These are phyloP conservation scores for Drosophila ercepeae DNA, from an alignment of 1,140 invertebrate species.

Conservation along the genomic window DNA sequence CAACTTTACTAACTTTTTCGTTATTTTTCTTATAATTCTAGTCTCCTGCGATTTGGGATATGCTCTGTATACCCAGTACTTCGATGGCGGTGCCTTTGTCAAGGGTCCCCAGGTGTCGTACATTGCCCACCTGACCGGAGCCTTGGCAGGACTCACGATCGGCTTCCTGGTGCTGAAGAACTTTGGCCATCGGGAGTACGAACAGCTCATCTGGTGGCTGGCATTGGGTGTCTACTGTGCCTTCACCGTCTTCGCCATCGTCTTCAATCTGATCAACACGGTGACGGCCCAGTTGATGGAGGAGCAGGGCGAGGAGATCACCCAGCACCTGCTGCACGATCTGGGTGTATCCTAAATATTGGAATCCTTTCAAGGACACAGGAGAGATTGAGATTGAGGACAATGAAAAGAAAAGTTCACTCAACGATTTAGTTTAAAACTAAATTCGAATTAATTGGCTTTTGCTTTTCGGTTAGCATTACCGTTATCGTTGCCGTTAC, in stretches of 20 bases:
- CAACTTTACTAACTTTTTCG: constrained; percentile 16
- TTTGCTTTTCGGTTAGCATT: constrained; percentile 65
- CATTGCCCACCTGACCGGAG: constrained; percentile 96
- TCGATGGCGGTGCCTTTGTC: constrained; percentile 86
- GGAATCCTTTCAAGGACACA: constrained; percentile 1
- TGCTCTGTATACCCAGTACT: constrained; percentile 96
- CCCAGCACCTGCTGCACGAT: constrained; percentile 83
- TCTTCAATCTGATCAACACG: constrained; percentile 95
- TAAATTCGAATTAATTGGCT: constrained; percentile 74
- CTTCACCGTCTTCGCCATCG: constrained; percentile 95
- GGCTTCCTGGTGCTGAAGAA: constrained; percentile 97
- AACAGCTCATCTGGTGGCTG: constrained; percentile 97
- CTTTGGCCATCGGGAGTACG: constrained; percentile 96
- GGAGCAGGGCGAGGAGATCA: constrained; percentile 82
- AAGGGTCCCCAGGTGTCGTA: constrained; percentile 93
- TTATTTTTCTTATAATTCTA: constrained; percentile 80
- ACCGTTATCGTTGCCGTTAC: constrained; percentile 47
- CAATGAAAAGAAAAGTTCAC: constrained; percentile 51
- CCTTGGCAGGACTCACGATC: constrained; percentile 93
- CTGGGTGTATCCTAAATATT: constrained; percentile 78
- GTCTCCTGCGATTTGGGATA: constrained; percentile 97
- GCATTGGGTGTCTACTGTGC: constrained; percentile 95
- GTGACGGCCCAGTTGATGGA: constrained; percentile 83
- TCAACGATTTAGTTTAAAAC: constrained; percentile 70
- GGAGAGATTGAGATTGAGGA: constrained; percentile 31